phyloP scores from a whole-genome alignment of 2,797 vertebrate species.

The Hippoglossus hippoglossus region DNA sequence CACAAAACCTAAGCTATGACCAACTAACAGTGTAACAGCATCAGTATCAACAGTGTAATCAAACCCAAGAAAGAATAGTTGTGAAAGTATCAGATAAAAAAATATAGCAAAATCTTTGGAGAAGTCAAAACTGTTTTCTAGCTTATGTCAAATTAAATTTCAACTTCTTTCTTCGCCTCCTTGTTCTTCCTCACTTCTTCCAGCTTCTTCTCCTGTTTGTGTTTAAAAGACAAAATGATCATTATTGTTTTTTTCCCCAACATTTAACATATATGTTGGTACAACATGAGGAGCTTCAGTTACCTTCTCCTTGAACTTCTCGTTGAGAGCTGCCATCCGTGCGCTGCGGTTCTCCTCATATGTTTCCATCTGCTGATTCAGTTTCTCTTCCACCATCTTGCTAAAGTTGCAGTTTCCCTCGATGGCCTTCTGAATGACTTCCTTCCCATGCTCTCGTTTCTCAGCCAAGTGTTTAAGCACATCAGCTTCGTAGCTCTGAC shows the following conservation, averaged over 20 bases:
- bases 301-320: conserved; percentile 96
- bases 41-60: no score
- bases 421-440: conserved; percentile 93
- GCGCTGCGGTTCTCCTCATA: conserved; percentile 95
- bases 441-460: conserved; percentile 94
- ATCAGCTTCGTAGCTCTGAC: conserved; percentile 91
- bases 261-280: neutral
- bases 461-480: conserved; percentile 93
- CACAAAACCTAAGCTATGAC: conserved; percentile 31
- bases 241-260: neutral
- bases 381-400: conserved; percentile 94
- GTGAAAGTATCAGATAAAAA: conserved; percentile 29
- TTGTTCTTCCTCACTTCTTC: conserved; percentile 96
- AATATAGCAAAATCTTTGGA: conserved; percentile 78
- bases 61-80: no score
- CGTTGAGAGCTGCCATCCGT: conserved; percentile 91
- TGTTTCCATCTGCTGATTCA: conserved; percentile 95
- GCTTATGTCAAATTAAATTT: conserved; percentile 57
- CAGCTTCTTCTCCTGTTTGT: conserved; percentile 91
- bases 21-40: conserved; percentile 5
- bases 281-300: neutral
- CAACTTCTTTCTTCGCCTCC: conserved; percentile 88
- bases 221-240: conserved; percentile 23
- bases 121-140: conserved; percentile 46
- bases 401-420: conserved; percentile 94